phyloP scores from a whole-genome alignment of 2,888 invertebrate species.

The Bellardia pandia region DNA sequence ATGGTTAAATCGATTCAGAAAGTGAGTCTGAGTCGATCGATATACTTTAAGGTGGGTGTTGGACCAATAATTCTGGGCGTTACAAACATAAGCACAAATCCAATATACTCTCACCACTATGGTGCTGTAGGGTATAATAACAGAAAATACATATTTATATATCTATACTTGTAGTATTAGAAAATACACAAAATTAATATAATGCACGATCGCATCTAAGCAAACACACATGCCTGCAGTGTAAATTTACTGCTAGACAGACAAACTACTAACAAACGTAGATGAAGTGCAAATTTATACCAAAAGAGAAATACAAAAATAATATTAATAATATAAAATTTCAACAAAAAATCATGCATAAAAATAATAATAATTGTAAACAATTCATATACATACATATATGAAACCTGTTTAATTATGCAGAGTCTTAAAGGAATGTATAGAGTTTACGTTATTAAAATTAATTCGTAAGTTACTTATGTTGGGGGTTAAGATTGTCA shows the following conservation, averaged over 20 bases:
- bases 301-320: slow-evolving; percentile 1
- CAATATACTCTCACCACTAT: no score
- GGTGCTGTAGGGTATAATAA: no score
- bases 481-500: no score
- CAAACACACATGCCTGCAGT: not conserved
- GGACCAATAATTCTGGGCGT: no score
- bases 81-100: no score
- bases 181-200: slow-evolving; percentile 7
- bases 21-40: no score
- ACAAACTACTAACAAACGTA: not conserved
- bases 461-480: not conserved
- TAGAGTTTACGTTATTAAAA: not conserved
- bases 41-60: no score
- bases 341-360: slow-evolving; percentile 3
- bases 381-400: slow-evolving; percentile 7
- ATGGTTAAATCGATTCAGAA: no score
- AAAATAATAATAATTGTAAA: slow-evolving; percentile 26
- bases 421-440: slow-evolving; percentile 21
- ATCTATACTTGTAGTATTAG: not conserved
- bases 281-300: slow-evolving; percentile 18
- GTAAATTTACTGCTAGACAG: not conserved
- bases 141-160: not conserved
- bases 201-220: slow-evolving; percentile 39
- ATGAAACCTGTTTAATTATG: slow-evolving; percentile 23
- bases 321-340: not conserved